These are phyloP conservation scores for Hipposideros larvatus DNA, from an alignment of 2,797 vertebrate genomes.

Conservation along the genomic window DNA sequence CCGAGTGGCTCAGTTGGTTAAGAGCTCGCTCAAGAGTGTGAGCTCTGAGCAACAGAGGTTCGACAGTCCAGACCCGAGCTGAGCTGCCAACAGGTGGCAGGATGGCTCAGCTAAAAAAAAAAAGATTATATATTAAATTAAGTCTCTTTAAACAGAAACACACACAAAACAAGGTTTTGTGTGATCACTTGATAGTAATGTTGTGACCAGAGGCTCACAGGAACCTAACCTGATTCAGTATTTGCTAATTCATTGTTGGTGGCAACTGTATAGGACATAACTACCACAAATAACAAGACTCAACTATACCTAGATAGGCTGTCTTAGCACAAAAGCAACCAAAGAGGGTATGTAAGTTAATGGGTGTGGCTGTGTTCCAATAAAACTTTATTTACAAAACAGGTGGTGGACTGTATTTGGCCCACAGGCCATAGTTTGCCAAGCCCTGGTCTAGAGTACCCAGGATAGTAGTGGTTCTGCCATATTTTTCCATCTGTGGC, in stretches of 20 bases:
- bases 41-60: too few species aligned
- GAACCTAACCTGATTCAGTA: neutral
- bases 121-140: neutral
- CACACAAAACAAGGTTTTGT: neutral
- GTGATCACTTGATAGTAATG: conserved; percentile 19
- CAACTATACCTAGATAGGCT: neutral
- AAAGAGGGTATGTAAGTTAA: neutral
- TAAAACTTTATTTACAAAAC: neutral
- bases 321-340: neutral
- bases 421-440: neutral
- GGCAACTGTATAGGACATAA: neutral
- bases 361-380: neutral
- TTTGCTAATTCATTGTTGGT: conserved; percentile 15
- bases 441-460: neutral
- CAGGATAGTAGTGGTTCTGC: neutral
- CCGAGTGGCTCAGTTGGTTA: too few species aligned
- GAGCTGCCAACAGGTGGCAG: too few species aligned
- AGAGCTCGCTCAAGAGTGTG: too few species aligned
- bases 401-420: neutral
- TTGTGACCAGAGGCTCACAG: neutral
- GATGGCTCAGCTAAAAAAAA: neutral
- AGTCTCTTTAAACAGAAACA: conserved; percentile 48
- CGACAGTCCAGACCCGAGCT: too few species aligned
- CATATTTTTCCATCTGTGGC: neutral
- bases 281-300: neutral